Percentiles rank a stretch among this genome's conserved stretches.
phyloP scores from a whole-genome alignment of 2,797 vertebrate species.

The Streptopelia turtur region DNA sequence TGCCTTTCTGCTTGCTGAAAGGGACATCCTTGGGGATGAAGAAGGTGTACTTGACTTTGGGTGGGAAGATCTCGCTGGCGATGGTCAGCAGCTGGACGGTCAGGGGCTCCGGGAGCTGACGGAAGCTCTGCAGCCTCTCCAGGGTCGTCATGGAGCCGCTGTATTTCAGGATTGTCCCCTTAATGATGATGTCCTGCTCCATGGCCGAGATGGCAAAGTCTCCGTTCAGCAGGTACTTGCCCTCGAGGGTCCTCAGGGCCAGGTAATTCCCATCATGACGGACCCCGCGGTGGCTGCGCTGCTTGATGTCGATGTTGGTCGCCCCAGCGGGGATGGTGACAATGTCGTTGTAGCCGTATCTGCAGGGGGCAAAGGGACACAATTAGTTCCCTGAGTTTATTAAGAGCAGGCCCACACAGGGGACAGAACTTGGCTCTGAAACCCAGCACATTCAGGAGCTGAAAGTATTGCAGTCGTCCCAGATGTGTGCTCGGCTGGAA shows the following conservation, averaged over 20 bases:
- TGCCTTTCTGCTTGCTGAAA: conserved; percentile 82
- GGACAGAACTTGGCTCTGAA: background rate
- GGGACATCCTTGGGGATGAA: conserved; percentile 87
- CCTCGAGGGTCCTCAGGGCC: conserved; percentile 85
- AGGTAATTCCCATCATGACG: conserved; percentile 93
- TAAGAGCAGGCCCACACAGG: background rate
- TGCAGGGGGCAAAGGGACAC: conserved; percentile 25
- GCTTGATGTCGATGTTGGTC: conserved; percentile 95
- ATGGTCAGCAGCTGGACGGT: conserved; percentile 90
- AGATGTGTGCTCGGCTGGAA: background rate
- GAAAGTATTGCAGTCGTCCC: background rate
- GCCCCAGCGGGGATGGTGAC: conserved; percentile 92
- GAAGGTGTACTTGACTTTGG: conserved; percentile 94
- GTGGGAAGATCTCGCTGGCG: conserved; percentile 83
- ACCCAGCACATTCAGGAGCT: background rate
- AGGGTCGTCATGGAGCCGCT: conserved; percentile 93
- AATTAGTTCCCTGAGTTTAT: background rate
- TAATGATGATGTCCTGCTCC: conserved; percentile 92
- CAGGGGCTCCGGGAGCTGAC: conserved; percentile 85
- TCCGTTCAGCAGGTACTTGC: conserved; percentile 91
- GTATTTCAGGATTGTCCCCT: conserved; percentile 92
- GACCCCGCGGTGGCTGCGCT: conserved; percentile 89
- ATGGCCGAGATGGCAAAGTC: conserved; percentile 92
- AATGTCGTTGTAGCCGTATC: conserved; percentile 93
- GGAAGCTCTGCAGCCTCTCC: conserved; percentile 95